These are phyloP conservation scores for Troides oblongomaculatus DNA, from an alignment of 2,888 invertebrate genomes.

Conservation along the genomic window DNA sequence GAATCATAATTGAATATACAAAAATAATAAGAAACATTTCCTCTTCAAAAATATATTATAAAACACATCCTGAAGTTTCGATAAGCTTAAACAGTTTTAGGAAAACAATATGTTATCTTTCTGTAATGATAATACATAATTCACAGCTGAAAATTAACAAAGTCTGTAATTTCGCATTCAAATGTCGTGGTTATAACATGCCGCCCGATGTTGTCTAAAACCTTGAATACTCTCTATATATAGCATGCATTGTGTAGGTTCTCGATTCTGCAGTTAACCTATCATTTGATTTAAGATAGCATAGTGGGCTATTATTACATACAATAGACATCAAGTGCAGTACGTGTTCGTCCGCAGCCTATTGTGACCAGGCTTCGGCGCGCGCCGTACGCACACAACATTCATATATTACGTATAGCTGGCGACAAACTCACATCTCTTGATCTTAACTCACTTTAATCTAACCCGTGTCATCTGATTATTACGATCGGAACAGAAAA, in stretches of 20 bases:
- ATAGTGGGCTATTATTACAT: conserved; percentile 16
- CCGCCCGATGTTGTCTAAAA: not conserved
- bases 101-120: not conserved
- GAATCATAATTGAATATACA: conserved; percentile 7
- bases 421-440: conserved; percentile 1
- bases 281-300: conserved; percentile 7
- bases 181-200: not conserved
- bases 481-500: conserved; percentile 5
- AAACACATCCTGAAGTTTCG: conserved; percentile 2
- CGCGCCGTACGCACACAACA: conserved; percentile 8
- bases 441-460: not conserved
- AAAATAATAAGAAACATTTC: not conserved
- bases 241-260: conserved; percentile 5
- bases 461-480: not conserved
- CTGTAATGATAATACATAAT: not conserved
- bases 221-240: not conserved
- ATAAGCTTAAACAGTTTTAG: conserved; percentile 2
- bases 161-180: not conserved
- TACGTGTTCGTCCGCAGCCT: conserved; percentile 2
- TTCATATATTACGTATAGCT: conserved; percentile 15
- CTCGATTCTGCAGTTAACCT: conserved; percentile 10
- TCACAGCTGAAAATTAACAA: conserved; percentile 3
- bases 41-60: conserved; percentile 4
- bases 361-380: conserved; percentile 8
- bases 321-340: conserved; percentile 17